Evolutionary conservation across 2,797 vertebrate genomes (phyloP).

Genomic region (Remorina albescens): DNA sequence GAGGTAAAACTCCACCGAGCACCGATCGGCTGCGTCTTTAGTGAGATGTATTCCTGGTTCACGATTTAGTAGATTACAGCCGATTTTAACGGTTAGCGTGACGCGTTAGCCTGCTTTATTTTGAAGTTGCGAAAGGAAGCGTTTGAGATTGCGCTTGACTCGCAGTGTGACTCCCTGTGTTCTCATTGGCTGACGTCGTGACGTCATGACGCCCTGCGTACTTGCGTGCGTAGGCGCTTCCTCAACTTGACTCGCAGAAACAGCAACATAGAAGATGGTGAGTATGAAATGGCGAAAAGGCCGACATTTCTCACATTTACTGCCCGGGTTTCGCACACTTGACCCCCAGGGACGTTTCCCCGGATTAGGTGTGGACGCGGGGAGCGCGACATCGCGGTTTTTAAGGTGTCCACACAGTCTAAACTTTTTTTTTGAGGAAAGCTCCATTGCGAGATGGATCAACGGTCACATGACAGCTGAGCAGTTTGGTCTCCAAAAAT

Average conservation of each 20-base stretch:
- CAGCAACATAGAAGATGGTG: constrained; percentile 86
- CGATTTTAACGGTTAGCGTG: background rate
- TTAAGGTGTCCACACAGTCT: background rate
- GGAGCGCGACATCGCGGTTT: background rate
- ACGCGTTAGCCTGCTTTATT: constrained; percentile 39
- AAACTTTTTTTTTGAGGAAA: constrained; percentile 10
- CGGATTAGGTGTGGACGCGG: background rate
- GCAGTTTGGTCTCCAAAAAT: constrained; percentile 27
- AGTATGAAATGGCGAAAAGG: constrained; percentile 74
- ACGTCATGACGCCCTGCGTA: too few species aligned
- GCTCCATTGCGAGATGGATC: constrained; percentile 59
- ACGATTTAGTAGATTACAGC: too few species aligned
- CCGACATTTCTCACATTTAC: background rate
- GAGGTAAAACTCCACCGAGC: too few species aligned
- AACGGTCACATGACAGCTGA: constrained; percentile 82
- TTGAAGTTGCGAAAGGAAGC: constrained; percentile 50
- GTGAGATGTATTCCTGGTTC: too few species aligned
- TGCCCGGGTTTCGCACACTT: background rate
- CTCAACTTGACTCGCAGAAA: constrained; percentile 69
- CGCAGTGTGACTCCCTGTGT: background rate
- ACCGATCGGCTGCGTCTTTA: too few species aligned
- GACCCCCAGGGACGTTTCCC: background rate
- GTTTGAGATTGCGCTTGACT: background rate
- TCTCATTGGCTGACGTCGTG: constrained; percentile 58
- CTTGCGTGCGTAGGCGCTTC: constrained; percentile 71